Percentiles rank a stretch among this genome's conserved stretches.
phyloP scores from a whole-genome alignment of 2,888 invertebrate species.

The Drosophila ezoana region DNA sequence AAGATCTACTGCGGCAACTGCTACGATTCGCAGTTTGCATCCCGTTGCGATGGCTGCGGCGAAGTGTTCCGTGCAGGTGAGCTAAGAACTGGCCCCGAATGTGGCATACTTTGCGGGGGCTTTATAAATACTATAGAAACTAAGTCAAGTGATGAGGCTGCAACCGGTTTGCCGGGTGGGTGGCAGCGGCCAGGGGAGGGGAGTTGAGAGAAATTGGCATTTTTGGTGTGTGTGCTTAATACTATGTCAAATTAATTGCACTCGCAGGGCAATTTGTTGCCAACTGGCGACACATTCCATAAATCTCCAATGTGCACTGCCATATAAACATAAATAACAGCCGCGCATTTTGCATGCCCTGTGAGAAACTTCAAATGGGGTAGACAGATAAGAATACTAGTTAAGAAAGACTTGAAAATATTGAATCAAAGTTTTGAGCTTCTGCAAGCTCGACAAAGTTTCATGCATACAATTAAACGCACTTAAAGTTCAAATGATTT shows the following conservation, averaged over 20 bases:
- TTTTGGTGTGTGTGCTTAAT: constrained; percentile 29
- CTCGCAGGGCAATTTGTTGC: constrained; percentile 52
- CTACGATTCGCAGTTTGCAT: constrained; percentile 99
- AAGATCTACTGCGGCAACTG: constrained; percentile 99
- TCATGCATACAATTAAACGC: too few relatives aligned
- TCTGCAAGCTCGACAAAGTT: not conserved
- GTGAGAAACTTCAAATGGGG: not conserved
- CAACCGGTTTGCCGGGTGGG: constrained; percentile 27
- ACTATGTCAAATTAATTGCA: constrained; percentile 64
- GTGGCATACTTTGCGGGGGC: constrained; percentile 66
- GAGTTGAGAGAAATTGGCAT: not conserved
- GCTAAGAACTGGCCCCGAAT: constrained; percentile 82
- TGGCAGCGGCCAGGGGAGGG: not conserved
- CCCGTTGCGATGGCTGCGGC: constrained; percentile 99
- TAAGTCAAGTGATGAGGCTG: constrained; percentile 16
- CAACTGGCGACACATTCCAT: constrained; percentile 58
- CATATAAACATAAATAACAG: constrained; percentile 52
- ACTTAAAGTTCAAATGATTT: too few relatives aligned
- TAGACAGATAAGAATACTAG: not conserved
- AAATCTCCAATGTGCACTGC: constrained; percentile 52
- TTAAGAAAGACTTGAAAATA: not conserved
- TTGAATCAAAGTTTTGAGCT: not conserved
- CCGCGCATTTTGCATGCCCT: constrained; percentile 15
- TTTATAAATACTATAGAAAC: constrained; percentile 1
- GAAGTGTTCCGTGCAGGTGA: constrained; percentile 99